These are phyloP conservation scores for Coturnix japonica DNA, from an alignment of 2,113 vertebrate species.

Conservation along the genomic window DNA sequence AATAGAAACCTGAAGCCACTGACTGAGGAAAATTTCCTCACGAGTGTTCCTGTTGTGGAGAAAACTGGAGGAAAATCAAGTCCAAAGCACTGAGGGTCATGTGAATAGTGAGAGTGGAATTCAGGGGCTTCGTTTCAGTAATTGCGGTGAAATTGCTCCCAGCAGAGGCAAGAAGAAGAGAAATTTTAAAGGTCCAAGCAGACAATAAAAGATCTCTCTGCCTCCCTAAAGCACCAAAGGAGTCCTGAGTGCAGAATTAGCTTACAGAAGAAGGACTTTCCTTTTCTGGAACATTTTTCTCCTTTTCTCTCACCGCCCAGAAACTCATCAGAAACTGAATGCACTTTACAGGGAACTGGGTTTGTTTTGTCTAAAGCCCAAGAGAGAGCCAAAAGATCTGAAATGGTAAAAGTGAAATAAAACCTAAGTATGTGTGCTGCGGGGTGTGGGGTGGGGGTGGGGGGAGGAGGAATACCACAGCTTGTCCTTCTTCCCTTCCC, in stretches of 20 bases:
- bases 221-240: neutral
- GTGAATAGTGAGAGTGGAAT: conserved; percentile 45
- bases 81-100: conserved; percentile 22
- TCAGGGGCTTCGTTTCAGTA: conserved; percentile 44
- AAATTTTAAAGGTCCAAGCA: conserved; percentile 44
- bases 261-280: neutral
- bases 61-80: conserved; percentile 61
- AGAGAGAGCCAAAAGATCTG: neutral
- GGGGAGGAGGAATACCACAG: neutral
- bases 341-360: neutral
- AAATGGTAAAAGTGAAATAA: neutral
- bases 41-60: conserved; percentile 43
- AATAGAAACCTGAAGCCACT: conserved; percentile 58
- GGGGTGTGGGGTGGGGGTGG: neutral
- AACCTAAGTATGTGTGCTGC: neutral
- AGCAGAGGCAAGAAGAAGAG: conserved; percentile 51
- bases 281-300: conserved; percentile 4
- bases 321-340: neutral
- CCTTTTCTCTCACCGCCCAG: neutral
- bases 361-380: conserved; percentile 29
- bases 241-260: neutral
- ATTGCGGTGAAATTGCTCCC: conserved; percentile 56
- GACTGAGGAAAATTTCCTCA: conserved; percentile 46
- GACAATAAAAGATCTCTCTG: conserved; percentile 3
- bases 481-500: neutral